A percentile compares a stretch with the other conserved stretches of the same genome.
phyloP scores from a whole-genome alignment of 2,113 vertebrate species.

The Neopipo cinnamomea region DNA sequence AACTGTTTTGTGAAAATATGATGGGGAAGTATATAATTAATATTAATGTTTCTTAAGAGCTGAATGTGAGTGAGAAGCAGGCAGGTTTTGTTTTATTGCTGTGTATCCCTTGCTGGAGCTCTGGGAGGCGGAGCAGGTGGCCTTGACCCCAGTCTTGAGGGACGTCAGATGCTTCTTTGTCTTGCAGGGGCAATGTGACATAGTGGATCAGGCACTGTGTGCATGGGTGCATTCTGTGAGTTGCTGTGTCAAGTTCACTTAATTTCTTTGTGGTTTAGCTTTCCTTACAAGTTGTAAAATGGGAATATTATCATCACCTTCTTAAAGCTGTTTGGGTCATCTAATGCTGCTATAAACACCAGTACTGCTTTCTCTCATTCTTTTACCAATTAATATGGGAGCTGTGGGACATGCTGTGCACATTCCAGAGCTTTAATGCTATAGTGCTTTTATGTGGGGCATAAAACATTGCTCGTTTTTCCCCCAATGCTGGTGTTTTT shows the following conservation, averaged over 20 bases:
- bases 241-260: neutral
- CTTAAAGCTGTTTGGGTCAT: neutral
- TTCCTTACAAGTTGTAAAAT: neutral
- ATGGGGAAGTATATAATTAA: neutral
- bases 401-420: neutral
- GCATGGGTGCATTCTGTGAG: neutral
- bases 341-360: neutral
- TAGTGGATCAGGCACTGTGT: neutral
- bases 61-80: neutral
- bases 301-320: neutral
- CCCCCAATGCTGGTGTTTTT: neutral
- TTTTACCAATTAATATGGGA: accelerated
- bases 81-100: neutral
- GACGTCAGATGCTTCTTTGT: neutral
- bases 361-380: neutral
- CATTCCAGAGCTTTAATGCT: neutral
- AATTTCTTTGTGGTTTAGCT: neutral
- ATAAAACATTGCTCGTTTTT: neutral
- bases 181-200: accelerated
- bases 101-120: neutral
- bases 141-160: neutral
- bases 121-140: neutral
- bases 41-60: neutral
- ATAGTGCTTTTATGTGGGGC: neutral
- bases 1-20: neutral